These are phyloP conservation scores for Hermodice carunculata DNA, from an alignment of 2,888 invertebrate species.

Conservation along the genomic window DNA sequence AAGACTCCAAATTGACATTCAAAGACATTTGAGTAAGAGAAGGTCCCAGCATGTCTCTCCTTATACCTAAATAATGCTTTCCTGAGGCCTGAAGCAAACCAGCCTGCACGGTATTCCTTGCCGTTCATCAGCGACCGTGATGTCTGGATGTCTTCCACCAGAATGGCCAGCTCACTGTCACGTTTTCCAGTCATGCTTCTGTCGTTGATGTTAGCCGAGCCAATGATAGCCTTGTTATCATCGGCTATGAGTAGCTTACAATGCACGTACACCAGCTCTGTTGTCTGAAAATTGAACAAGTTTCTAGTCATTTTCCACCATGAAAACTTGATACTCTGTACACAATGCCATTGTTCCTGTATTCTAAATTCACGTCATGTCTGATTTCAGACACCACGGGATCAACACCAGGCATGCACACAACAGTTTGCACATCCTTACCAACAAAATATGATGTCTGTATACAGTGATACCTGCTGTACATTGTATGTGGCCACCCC, in stretches of 20 bases:
- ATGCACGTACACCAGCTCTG: constrained; percentile 97
- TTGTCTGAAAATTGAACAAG: constrained; percentile 73
- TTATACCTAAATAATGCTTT: constrained; percentile 80
- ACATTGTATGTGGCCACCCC: no score
- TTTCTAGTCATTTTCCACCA: no score
- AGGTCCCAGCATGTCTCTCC: no score
- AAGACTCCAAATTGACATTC: no score
- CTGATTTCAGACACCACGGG: no score
- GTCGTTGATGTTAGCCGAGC: constrained; percentile 98
- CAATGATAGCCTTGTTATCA: constrained; percentile 91
- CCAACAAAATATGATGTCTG: no score
- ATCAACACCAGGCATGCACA: no score
- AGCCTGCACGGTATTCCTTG: constrained; percentile 83
- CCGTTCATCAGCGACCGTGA: constrained; percentile 81
- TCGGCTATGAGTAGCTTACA: constrained; percentile 96
- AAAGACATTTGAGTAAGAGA: neutral
- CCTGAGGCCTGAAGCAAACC: constrained; percentile 87
- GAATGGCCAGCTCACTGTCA: constrained; percentile 90
- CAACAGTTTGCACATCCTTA: no score
- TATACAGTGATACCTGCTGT: no score
- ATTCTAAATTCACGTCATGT: no score
- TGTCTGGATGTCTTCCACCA: constrained; percentile 79
- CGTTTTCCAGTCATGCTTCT: constrained; percentile 93
- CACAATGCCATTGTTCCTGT: no score
- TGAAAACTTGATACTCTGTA: no score